Percentiles rank a stretch among this genome's conserved stretches.
phyloP scores from a whole-genome alignment of 23 tunicate species.

The Styela clava region DNA sequence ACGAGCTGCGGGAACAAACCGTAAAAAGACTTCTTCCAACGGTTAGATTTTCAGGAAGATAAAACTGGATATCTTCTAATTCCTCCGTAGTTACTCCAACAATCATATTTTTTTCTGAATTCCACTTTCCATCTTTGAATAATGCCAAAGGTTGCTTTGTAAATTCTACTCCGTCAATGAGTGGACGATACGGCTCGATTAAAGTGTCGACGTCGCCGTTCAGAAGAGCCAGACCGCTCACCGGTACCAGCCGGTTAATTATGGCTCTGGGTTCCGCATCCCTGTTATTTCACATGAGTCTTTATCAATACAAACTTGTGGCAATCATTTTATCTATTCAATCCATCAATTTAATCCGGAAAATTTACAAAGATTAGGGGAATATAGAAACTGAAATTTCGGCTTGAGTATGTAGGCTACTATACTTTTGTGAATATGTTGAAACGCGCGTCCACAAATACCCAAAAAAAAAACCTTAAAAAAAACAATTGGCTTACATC shows the following conservation, averaged over 20 bases:
- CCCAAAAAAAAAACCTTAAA: too few relatives aligned
- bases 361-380: too few relatives aligned
- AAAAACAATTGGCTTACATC: slow-evolving; percentile 33
- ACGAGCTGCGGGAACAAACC: too few relatives aligned
- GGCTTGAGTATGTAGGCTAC: too few relatives aligned
- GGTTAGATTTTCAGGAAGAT: not conserved
- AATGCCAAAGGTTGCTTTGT: slow-evolving; percentile 66
- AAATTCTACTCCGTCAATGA: slow-evolving; percentile 72
- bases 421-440: too few relatives aligned
- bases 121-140: slow-evolving; percentile 67
- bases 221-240: slow-evolving; percentile 18
- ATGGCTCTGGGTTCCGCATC: not conserved
- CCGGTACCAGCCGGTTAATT: slow-evolving; percentile 9
- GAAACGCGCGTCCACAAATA: too few relatives aligned
- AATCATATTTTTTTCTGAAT: slow-evolving; percentile 50
- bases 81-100: slow-evolving; percentile 56
- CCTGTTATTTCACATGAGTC: too few relatives aligned
- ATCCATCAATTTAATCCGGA: too few relatives aligned
- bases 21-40: not conserved
- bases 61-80: slow-evolving; percentile 16
- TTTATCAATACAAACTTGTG: too few relatives aligned
- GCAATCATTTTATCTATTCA: too few relatives aligned
- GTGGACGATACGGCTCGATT: slow-evolving; percentile 81
- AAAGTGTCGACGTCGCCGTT: slow-evolving; percentile 43
- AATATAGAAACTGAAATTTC: too few relatives aligned